Evolutionary conservation across 64 coral and sea anemone species (phyloP).

Genomic region (Pocillopora verrucosa): DNA sequence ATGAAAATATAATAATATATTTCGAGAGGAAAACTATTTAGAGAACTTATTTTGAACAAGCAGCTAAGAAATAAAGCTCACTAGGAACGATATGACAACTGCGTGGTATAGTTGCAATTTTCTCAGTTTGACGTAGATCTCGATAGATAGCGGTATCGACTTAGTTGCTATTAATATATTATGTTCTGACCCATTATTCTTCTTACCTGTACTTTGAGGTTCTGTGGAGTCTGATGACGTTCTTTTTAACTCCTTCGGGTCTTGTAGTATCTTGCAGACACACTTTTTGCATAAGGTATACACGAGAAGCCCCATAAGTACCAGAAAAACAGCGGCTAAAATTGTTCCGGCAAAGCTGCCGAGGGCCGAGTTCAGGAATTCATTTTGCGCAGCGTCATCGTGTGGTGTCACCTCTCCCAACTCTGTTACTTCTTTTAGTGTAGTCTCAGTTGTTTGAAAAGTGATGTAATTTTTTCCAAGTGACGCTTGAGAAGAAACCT

Average conservation of each 20-base stretch:
- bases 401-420: not conserved
- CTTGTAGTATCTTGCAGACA: not conserved
- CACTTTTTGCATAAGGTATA: not conserved
- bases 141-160: too few relatives aligned
- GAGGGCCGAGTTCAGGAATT: not conserved
- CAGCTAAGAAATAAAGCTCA: too few relatives aligned
- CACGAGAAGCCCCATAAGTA: not conserved
- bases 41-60: too few relatives aligned
- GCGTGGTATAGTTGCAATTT: too few relatives aligned
- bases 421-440: not conserved
- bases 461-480: not conserved
- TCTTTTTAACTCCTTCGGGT: not conserved
- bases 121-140: too few relatives aligned
- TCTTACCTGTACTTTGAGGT: not conserved
- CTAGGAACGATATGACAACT: too few relatives aligned
- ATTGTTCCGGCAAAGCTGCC: slow-evolving; percentile 10
- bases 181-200: not conserved
- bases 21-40: too few relatives aligned
- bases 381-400: not conserved
- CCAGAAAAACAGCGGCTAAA: not conserved
- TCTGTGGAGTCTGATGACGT: not conserved
- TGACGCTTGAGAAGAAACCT: not conserved
- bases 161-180: not conserved
- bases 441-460: not conserved
- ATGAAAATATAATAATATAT: too few relatives aligned